A percentile compares a stretch with the other conserved stretches of the same genome.
Conservation (phyloP, 2,888 invertebrate species). For the Cryptus viduatorius region DNA sequence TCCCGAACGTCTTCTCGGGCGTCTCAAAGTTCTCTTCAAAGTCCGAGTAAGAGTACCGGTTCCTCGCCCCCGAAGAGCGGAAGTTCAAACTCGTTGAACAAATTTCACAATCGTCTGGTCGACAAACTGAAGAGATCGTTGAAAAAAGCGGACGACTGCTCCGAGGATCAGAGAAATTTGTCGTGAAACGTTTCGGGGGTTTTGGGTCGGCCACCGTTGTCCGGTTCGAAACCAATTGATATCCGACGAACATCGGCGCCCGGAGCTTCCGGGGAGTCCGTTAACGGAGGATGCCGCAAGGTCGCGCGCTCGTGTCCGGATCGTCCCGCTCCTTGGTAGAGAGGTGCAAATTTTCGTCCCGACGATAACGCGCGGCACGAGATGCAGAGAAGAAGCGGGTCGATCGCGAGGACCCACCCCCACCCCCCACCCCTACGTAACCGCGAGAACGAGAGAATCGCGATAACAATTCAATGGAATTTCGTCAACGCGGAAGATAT, state of each 20-base stretch:
- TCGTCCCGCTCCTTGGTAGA: conserved; percentile 78
- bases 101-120: conserved; percentile 92
- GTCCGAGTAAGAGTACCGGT: conserved; percentile 89
- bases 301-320: conserved; percentile 80
- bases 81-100: conserved; percentile 89
- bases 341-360: conserved; percentile 12
- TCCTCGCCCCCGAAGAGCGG: conserved; percentile 88
- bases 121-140: conserved; percentile 92
- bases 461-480: no score
- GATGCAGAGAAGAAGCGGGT: no score
- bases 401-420: no score
- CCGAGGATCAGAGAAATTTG: conserved; percentile 84
- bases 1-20: conserved; percentile 88
- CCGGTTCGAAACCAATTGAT: conserved; percentile 83
- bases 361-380: no score
- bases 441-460: no score
- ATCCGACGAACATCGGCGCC: conserved; percentile 83
- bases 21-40: conserved; percentile 88
- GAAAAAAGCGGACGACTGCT: conserved; percentile 87
- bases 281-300: conserved; percentile 60
- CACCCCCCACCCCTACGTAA: no score
- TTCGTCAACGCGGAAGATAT: no score
- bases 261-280: conserved; percentile 67
- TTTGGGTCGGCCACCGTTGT: conserved; percentile 82
- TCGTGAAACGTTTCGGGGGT: conserved; percentile 83